Evolutionary conservation across 2,797 vertebrate species (phyloP), one percentile per base, ranked within the genome.

Genomic region (Anas bahamensis): DNA sequence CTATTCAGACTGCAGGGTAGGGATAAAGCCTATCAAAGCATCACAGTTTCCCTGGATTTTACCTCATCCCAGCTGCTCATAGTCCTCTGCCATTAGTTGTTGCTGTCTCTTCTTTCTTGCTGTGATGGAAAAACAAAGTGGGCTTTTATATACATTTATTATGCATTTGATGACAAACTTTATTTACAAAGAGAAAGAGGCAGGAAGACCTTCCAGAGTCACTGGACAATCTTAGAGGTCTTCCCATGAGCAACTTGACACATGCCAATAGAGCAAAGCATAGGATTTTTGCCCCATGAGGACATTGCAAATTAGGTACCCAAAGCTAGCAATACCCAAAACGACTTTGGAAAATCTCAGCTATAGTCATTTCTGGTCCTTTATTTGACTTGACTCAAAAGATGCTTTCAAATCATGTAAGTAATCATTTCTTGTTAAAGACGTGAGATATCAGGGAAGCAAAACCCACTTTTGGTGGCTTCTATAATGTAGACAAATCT

Each of bases 41-140:
- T 81, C 66, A 50, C 37, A 85, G 55, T 70, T 87, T 93, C 55
- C 65, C 77, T 84, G 53, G 41, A 86, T 86, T 87, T 90, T 81
- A 86, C 31, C 28, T 19, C 63, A 8, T 73, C 82, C 61, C 88
- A 95, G 90, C 78, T 94, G 94, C 66, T 95, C 16, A 24, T 17
- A 90, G 88, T 91, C 76, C 35, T 93, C 61, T 85, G 69, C 44
- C 72, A 63, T 88, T 75, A 66, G 61, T 66, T 91, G 83, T 69
- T 16, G 6, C 22, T 73, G 76, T 23, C 53, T 88, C 46, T 42
- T 86, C 48, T 85, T 33, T 85, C 46, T 76, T 87, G 42, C 46
- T 80, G 46, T 60, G 22, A 8, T 1, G 1, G 8, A 10, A 18
- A 31, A 83, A 88, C 52, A 86, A 79, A n/a, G 42, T 55, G 28